These are phyloP conservation scores for Dryocosmus kuriphilus DNA, from an alignment of 2,888 invertebrate species.

Conservation along the genomic window DNA sequence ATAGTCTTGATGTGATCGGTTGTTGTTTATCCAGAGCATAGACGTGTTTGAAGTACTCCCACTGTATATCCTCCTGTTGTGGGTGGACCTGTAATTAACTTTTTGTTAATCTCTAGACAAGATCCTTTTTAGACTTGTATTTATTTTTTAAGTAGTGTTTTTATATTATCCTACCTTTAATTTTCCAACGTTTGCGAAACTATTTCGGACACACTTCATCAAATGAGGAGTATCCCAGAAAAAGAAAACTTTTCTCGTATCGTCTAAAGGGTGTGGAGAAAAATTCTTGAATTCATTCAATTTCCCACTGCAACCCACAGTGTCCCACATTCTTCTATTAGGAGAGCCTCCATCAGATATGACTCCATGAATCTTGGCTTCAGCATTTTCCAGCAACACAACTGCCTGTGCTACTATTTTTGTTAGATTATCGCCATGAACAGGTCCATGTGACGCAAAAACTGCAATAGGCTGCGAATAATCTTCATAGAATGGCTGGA, in stretches of 20 bases:
- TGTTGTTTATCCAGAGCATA: conserved; percentile 43
- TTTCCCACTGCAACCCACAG: conserved; percentile 50
- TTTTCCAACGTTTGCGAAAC: conserved; percentile 43
- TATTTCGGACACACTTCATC: conserved; percentile 58
- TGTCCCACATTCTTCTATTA: conserved; percentile 54
- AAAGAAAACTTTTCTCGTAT: conserved; percentile 46
- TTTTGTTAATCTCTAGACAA: not conserved
- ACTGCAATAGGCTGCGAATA: conserved; percentile 54
- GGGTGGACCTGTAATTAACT: conserved; percentile 37
- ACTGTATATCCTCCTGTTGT: conserved; percentile 41
- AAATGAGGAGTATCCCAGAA: too few species aligned
- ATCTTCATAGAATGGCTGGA: conserved; percentile 38
- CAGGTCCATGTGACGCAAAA: conserved; percentile 51
- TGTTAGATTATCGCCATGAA: conserved; percentile 46
- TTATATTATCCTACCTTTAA: conserved; percentile 8
- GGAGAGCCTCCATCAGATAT: too few species aligned
- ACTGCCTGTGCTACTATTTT: conserved; percentile 53
- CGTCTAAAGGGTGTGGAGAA: conserved; percentile 51
- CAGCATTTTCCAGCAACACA: conserved; percentile 49
- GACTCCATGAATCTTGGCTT: too few species aligned
- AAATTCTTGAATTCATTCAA: conserved; percentile 44
- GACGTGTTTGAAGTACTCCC: conserved; percentile 46
- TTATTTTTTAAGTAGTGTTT: not conserved
- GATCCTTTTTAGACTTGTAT: conserved; percentile 13
- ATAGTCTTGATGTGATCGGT: conserved; percentile 34